Conservation (phyloP, 2,797 vertebrate genomes). For the Sandelia bainsii region DNA sequence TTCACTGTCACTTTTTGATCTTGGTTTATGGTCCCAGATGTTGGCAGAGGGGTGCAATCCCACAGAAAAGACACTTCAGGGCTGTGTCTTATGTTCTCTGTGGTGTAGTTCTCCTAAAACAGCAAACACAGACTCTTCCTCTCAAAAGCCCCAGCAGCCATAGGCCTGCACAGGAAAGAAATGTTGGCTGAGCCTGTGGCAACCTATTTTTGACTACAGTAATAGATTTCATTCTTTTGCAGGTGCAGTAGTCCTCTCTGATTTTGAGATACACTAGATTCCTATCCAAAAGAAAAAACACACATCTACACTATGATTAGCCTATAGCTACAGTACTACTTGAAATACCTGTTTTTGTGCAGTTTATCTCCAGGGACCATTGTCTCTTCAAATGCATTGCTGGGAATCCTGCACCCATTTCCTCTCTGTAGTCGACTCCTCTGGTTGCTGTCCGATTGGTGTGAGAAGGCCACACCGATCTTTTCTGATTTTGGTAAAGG, state of each 20-base stretch:
- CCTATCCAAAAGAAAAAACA: not conserved
- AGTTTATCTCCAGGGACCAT: not conserved
- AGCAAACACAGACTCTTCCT: conserved; percentile 58
- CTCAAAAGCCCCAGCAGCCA: conserved; percentile 23
- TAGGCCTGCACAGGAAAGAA: conserved; percentile 9
- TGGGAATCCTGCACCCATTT: conserved; percentile 16
- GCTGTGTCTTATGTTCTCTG: conserved; percentile 64
- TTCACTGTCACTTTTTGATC: conserved; percentile 71
- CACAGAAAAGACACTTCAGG: conserved; percentile 54
- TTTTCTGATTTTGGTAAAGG: conserved; percentile 57
- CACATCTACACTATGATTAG: not conserved
- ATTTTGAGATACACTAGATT: not conserved
- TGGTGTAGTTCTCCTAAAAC: conserved; percentile 58
- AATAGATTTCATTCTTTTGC: conserved; percentile 16
- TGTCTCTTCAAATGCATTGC: not conserved
- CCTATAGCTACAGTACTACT: not conserved
- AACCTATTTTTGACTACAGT: conserved; percentile 32
- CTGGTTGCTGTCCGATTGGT: conserved; percentile 21
- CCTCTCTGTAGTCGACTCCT: conserved; percentile 37
- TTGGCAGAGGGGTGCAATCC: conserved; percentile 70
- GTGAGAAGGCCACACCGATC: conserved; percentile 38
- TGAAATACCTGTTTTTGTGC: not conserved
- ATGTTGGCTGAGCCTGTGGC: conserved; percentile 9
- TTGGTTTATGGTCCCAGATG: conserved; percentile 78
- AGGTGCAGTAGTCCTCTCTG: not conserved